phyloP scores from a whole-genome alignment of 2,113 vertebrate species.

The Paradoxurus hermaphroditus region DNA sequence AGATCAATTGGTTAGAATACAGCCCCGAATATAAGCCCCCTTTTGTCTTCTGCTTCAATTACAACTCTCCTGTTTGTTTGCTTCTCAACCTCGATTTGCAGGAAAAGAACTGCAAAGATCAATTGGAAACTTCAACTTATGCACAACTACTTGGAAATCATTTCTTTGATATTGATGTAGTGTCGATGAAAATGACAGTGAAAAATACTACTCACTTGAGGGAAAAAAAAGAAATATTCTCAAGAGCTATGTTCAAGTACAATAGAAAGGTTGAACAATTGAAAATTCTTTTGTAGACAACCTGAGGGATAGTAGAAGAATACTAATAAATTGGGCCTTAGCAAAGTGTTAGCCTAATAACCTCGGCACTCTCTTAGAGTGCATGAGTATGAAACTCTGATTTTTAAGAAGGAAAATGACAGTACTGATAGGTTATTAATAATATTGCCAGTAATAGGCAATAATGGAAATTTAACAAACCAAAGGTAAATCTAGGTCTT shows the following conservation, averaged over 20 bases:
- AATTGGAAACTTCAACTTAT: constrained; percentile 67
- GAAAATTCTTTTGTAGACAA: constrained; percentile 44
- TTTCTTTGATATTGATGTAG: constrained; percentile 67
- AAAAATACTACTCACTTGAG: constrained; percentile 69
- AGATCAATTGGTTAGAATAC: constrained; percentile 77
- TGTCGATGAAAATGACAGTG: constrained; percentile 74
- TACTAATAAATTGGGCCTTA: not conserved
- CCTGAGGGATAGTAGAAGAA: constrained; percentile 13
- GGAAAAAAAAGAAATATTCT: constrained; percentile 62
- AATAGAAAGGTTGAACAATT: constrained; percentile 25
- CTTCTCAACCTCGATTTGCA: constrained; percentile 68
- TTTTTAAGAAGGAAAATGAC: constrained; percentile 29
- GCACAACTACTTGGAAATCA: constrained; percentile 72
- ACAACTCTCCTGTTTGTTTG: constrained; percentile 21
- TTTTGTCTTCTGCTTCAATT: constrained; percentile 67
- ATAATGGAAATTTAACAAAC: constrained; percentile 24
- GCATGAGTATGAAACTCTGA: not conserved
- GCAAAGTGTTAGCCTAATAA: constrained; percentile 1
- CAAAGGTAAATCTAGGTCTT: not conserved
- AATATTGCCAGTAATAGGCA: not conserved
- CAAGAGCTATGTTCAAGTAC: constrained; percentile 57
- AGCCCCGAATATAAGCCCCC: constrained; percentile 55
- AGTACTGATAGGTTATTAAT: not conserved
- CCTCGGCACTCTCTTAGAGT: not conserved
- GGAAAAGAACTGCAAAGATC: constrained; percentile 66